phyloP scores from a whole-genome alignment of 2,888 invertebrate genomes.

The Abrostola triplasia region DNA sequence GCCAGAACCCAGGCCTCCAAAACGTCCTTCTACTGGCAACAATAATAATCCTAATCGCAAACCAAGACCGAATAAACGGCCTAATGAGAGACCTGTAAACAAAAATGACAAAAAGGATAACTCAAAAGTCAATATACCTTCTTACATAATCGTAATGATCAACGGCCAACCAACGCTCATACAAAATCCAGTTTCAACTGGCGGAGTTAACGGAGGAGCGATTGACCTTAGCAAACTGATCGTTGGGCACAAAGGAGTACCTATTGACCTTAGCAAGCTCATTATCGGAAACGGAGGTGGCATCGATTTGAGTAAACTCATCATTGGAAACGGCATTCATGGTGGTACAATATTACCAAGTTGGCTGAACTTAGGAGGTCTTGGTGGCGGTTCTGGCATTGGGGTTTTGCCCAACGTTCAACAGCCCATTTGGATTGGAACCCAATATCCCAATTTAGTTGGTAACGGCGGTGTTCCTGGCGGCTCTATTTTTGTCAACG shows the following conservation, averaged over 20 bases:
- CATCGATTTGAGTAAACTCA: too few relatives aligned
- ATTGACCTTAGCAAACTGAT: conserved; percentile 12
- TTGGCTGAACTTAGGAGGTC: conserved; percentile 20
- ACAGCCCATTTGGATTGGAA: conserved; percentile 34
- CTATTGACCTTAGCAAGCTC: conserved; percentile 6
- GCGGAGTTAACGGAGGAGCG: conserved; percentile 6
- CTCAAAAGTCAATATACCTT: conserved; percentile 21
- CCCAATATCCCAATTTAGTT: conserved; percentile 17
- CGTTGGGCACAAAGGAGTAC: conserved; percentile 12
- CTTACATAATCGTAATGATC: conserved; percentile 34
- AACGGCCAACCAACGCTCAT: conserved; percentile 42
- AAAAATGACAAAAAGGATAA: conserved; percentile 18
- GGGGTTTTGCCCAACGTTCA: conserved; percentile 12
- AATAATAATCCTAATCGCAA: conserved; percentile 9
- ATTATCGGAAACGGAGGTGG: conserved; percentile 4
- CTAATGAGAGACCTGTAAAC: background rate
- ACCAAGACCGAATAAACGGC: background rate
- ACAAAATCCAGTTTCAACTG: conserved; percentile 19
- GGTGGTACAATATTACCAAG: conserved; percentile 2
- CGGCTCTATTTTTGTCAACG: background rate
- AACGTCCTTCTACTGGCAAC: conserved; percentile 3
- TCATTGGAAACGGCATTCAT: background rate
- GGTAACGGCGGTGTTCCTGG: conserved; percentile 5
- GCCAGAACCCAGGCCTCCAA: background rate
- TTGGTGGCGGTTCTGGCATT: conserved; percentile 1